Base-by-base conservation (phyloP, 1,140 invertebrate genomes). In the Chlorops oryzae region DNA sequence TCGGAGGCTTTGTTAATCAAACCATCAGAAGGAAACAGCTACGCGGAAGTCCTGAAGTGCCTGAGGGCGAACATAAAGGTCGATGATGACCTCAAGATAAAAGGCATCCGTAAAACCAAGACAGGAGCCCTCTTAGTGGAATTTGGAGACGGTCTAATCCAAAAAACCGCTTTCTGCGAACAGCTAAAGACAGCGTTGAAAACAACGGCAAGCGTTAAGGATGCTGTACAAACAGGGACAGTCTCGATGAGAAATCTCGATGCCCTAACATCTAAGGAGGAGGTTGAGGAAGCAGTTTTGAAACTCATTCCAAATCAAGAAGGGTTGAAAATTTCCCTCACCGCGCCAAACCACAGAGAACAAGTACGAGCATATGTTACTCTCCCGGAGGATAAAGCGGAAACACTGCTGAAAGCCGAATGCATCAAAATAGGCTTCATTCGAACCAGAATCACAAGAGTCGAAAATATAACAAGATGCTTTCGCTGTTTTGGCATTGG, bases 1-100 rank as follows among this genome's bases (percentile, higher is more conserved):
- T 12, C 28, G 7, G 28, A 32, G 7, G 40, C 40, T 5, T 10
- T 42, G 24, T 23, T 42, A 7, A 42, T 42, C 40, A 42, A 42
- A 20, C 40, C 40, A 42, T 18, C 6, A 5, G 40, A 42, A 42
- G 40, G 40, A 4, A 18, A n/a, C 20, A 42, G 40, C 20, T 42
- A 42, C 20, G 40, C 40, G 3, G 40, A 42, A 17, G n/a, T 42
- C 15, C n/a, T 42, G n/a, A 15, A 22, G 24, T 22, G 24, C n/a
- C 40, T 22, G 3, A 18, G 21, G 5, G 6, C 21, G 13, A 12
- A 42, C 13, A n/a, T 5, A 17, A 4, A 42, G 13, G 12, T 7
- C 3, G 18, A 5, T 23, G 15, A 22, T 22, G 6, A 23, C 5
- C 20, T 18, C 15, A 6, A 42, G 5, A 17, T 21, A 15, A 15